These are phyloP conservation scores for Diaprepes abbreviatus DNA, from an alignment of 2,888 invertebrate genomes.

Conservation along the genomic window DNA sequence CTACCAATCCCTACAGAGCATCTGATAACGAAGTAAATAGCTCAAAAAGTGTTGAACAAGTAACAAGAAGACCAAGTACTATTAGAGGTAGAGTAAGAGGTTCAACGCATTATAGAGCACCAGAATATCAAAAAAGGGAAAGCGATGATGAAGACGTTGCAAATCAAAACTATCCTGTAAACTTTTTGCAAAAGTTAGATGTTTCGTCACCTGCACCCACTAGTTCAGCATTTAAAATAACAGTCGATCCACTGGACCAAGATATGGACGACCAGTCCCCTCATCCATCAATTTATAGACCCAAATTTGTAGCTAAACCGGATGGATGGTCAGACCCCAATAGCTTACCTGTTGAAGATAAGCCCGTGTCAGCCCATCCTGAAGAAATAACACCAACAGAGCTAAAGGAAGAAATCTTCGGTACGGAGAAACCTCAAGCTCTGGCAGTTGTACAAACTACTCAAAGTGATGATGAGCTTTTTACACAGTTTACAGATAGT, in stretches of 20 bases:
- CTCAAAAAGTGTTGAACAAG: conserved; percentile 50
- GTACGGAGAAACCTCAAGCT: conserved; percentile 54
- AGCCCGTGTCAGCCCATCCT: neutral
- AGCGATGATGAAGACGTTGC: conserved; percentile 64
- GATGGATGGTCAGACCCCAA: conserved; percentile 60
- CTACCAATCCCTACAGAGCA: neutral
- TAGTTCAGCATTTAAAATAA: conserved; percentile 64
- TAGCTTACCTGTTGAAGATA: conserved; percentile 3
- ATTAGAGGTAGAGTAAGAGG: conserved; percentile 68
- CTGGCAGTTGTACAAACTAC: conserved; percentile 20
- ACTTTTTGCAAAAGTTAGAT: conserved; percentile 59
- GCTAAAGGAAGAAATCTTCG: conserved; percentile 33
- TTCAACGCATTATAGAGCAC: conserved; percentile 70
- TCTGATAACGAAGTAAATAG: conserved; percentile 46
- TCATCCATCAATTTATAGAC: conserved; percentile 71
- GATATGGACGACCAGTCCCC: conserved; percentile 71
- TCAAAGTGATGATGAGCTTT: conserved; percentile 43
- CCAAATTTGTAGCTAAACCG: conserved; percentile 65
- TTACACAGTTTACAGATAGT: conserved; percentile 35
- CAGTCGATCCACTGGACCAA: conserved; percentile 61
- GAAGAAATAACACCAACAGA: conserved; percentile 12
- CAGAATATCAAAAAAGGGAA: conserved; percentile 60
- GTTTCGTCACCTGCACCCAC: conserved; percentile 42
- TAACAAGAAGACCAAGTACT: conserved; percentile 52
- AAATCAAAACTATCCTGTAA: conserved; percentile 68